Percentiles rank a stretch among this genome's conserved stretches.
Conservation (phyloP, 2,888 invertebrate species). For the Ischnus inquisitorius region DNA sequence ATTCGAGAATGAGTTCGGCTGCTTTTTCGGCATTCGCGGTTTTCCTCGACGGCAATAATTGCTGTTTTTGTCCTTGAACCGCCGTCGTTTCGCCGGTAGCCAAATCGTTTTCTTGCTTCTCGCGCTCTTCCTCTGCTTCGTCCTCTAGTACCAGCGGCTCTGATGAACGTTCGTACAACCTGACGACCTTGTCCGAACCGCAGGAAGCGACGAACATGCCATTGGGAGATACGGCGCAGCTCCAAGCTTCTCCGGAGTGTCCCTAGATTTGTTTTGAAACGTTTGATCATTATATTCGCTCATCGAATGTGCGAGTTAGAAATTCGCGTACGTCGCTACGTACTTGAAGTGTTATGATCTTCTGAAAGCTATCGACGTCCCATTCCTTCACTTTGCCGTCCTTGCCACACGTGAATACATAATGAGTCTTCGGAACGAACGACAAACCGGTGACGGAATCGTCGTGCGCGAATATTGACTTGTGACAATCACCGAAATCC, state of each 20-base stretch:
- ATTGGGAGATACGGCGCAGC: constrained; percentile 92
- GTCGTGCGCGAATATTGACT: constrained; percentile 98
- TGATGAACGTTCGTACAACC: constrained; percentile 94
- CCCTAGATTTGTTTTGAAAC: constrained; percentile 86
- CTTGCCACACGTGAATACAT: constrained; percentile 97
- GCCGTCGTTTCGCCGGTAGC: constrained; percentile 91
- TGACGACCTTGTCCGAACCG: constrained; percentile 95
- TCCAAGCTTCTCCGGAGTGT: constrained; percentile 93
- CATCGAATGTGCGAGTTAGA: not conserved
- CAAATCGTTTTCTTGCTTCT: constrained; percentile 90
- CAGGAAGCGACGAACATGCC: constrained; percentile 92
- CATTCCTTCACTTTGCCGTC: constrained; percentile 98
- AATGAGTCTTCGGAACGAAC: constrained; percentile 96
- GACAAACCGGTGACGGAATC: constrained; percentile 96
- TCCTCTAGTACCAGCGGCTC: constrained; percentile 98
- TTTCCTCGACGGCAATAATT: constrained; percentile 94
- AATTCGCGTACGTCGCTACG: constrained; percentile 75
- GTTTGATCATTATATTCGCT: not conserved
- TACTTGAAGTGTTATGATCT: constrained; percentile 95
- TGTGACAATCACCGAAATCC: constrained; percentile 99
- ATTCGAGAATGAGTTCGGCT: constrained; percentile 97
- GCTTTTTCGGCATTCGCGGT: constrained; percentile 95
- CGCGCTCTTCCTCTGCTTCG: constrained; percentile 94
- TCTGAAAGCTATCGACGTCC: constrained; percentile 97
- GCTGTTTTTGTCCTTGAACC: constrained; percentile 91